Base-by-base conservation (phyloP, 2,888 invertebrate genomes). In the Folsomia manolachei region DNA sequence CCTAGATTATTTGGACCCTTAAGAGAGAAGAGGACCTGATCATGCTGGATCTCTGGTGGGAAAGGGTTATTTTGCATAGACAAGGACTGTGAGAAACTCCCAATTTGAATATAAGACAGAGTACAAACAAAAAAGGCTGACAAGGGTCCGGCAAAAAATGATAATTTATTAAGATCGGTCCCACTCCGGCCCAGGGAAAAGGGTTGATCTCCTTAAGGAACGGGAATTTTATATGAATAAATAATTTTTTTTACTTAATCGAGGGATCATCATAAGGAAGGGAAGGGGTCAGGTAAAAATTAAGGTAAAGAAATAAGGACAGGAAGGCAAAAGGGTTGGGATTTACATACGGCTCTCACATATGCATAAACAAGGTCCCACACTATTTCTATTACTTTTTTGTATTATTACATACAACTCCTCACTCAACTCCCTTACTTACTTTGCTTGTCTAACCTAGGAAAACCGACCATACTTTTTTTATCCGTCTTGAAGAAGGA, bases 61-160 rank as follows among this genome's bases (percentile, higher is more conserved):
- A 63, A 63, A 63, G 63, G 63, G 63, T 63, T 63, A 63, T 27
- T 63, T 63, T 63, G 63, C 63, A 63, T 63, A 27, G 14, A 2
- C n/a, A 18, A n/a, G 26, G 27, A 56, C n/a, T 27, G 63, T 63
- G 63, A 63, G 63, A 63, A 63, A 63, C 25, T 63, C 26, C 21
- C 9, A n/a, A 27, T n/a, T 62, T 63, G 25, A 27, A 63, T n/a
- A 63, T 63, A 63, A 63, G 63, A 63, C 63, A 27, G 63, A 26
- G 18, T 7, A 25, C 63, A 25, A 25, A 63, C 63, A 63, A 63
- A 63, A 63, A 63, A 63, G 25, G 63, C 25, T 25, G 26, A 27
- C 27, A 63, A 63, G 27, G 56, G 56, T 56, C 19, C 9, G 51
- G 51, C 51, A n/a, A 56, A 56, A 56, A 56, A 56, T 14, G 63